These are phyloP conservation scores for Hipposideros larvatus DNA, from an alignment of 2,797 vertebrate genomes.

Conservation along the genomic window DNA sequence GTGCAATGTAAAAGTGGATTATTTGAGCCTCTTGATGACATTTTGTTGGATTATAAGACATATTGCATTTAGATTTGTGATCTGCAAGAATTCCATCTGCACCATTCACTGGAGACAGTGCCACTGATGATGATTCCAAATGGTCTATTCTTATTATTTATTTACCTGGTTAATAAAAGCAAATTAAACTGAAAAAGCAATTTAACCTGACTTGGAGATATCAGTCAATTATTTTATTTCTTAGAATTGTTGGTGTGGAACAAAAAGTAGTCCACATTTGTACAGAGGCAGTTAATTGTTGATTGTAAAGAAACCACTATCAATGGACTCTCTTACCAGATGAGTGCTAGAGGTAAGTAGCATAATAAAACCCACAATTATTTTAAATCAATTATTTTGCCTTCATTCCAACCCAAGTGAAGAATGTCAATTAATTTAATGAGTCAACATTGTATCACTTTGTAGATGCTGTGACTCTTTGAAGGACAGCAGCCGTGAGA, in stretches of 20 bases:
- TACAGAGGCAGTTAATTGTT: neutral
- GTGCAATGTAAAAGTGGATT: slow-evolving; percentile 79
- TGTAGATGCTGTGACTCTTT: slow-evolving; percentile 34
- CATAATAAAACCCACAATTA: slow-evolving; percentile 73
- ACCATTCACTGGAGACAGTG: slow-evolving; percentile 73
- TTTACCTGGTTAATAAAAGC: slow-evolving; percentile 85
- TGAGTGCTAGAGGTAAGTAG: slow-evolving; percentile 78
- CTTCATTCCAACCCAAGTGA: slow-evolving; percentile 71
- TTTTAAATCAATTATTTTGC: slow-evolving; percentile 81
- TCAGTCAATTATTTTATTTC: slow-evolving; percentile 81
- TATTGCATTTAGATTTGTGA: slow-evolving; percentile 87
- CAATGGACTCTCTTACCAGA: slow-evolving; percentile 49
- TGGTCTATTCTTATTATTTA: slow-evolving; percentile 81
- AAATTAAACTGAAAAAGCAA: slow-evolving; percentile 81
- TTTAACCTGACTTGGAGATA: slow-evolving; percentile 79
- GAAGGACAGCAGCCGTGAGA: neutral
- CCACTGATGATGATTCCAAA: slow-evolving; percentile 84
- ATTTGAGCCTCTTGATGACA: slow-evolving; percentile 84
- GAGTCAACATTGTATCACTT: slow-evolving; percentile 61
- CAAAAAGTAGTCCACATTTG: slow-evolving; percentile 64
- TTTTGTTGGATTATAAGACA: slow-evolving; percentile 85
- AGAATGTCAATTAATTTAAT: slow-evolving; percentile 67
- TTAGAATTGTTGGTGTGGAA: slow-evolving; percentile 78
- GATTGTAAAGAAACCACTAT: slow-evolving; percentile 73
- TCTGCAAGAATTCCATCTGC: slow-evolving; percentile 83